phyloP scores from a whole-genome alignment of 2,888 invertebrate genomes.

The Nomada flava region DNA sequence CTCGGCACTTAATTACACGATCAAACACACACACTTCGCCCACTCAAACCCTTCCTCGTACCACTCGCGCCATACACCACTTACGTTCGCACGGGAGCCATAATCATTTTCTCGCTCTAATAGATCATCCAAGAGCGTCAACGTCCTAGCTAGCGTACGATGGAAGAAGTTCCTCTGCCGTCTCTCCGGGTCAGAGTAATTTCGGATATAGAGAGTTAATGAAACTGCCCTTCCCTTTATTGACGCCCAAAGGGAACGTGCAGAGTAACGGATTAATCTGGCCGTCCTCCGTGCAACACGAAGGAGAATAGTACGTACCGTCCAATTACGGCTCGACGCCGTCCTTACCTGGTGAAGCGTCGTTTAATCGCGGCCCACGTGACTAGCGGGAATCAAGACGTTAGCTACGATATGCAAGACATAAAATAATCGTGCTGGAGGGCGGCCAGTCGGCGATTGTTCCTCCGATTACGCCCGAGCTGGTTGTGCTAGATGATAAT shows the following conservation, averaged over 20 bases:
- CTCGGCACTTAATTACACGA: background rate
- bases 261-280: conserved; percentile 58
- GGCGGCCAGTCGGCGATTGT: conserved; percentile 18
- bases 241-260: conserved; percentile 24
- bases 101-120: conserved; percentile 11
- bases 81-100: background rate
- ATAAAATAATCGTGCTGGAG: conserved; percentile 44
- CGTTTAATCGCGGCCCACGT: conserved; percentile 68
- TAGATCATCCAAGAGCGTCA: conserved; percentile 4
- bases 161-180: conserved; percentile 13
- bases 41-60: background rate
- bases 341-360: conserved; percentile 52
- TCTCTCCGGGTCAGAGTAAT: conserved; percentile 2
- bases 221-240: conserved; percentile 37
- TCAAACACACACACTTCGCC: background rate
- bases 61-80: background rate
- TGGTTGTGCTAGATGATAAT: conserved; percentile 3
- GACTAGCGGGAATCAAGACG: conserved; percentile 63
- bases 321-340: conserved; percentile 62
- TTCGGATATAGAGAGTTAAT: conserved; percentile 43
- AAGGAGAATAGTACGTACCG: conserved; percentile 51
- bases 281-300: conserved; percentile 28
- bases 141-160: background rate
- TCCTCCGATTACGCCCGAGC: conserved; percentile 32
- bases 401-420: conserved; percentile 56